Evolutionary conservation across 2,888 invertebrate genomes (phyloP).

Genomic region (Zeuzera pyrina): DNA sequence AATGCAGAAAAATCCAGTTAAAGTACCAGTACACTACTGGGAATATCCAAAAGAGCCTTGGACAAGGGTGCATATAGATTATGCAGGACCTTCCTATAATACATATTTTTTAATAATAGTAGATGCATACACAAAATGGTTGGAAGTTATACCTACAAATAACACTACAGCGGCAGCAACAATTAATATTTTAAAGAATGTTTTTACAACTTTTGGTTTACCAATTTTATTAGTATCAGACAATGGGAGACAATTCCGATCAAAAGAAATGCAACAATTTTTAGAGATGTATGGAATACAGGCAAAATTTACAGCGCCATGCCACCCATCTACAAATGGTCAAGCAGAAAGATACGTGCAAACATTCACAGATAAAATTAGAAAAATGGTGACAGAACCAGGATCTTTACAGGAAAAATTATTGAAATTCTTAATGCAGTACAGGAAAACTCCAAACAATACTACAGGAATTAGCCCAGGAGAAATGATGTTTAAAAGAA

Average conservation of each 20-base stretch:
- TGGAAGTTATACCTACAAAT: slow-evolving; percentile 2
- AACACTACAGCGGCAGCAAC: slow-evolving; percentile 10
- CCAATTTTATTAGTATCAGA: slow-evolving; percentile 10
- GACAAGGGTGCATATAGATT: slow-evolving; percentile 23
- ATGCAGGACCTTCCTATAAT: slow-evolving; percentile 11
- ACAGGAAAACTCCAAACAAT: slow-evolving; percentile 10
- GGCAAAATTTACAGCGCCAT: slow-evolving; percentile 7
- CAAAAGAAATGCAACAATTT: slow-evolving; percentile 12
- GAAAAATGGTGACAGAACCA: slow-evolving; percentile 5
- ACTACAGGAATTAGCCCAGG: slow-evolving; percentile 10
- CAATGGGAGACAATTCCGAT: slow-evolving; percentile 12
- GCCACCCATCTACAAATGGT: slow-evolving; percentile 9
- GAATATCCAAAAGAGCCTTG: slow-evolving; percentile 16
- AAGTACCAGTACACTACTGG: slow-evolving; percentile 13
- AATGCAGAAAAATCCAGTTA: slow-evolving; percentile 9
- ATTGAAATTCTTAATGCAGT: slow-evolving; percentile 7
- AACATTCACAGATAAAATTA: slow-evolving; percentile 9
- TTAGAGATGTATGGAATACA: slow-evolving; percentile 13
- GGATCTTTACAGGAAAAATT: slow-evolving; percentile 8
- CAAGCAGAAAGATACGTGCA: slow-evolving; percentile 13
- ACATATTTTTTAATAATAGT: slow-evolving; percentile 12
- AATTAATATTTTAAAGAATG: slow-evolving; percentile 7
- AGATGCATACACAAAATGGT: slow-evolving; percentile 11
- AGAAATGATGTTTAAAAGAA: slow-evolving; percentile 12
- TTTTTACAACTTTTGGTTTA: slow-evolving; percentile 8